A percentile compares a stretch with the other conserved stretches of the same genome.
Conservation (phyloP, 2,888 invertebrate species). For the Nowickia ferox region DNA sequence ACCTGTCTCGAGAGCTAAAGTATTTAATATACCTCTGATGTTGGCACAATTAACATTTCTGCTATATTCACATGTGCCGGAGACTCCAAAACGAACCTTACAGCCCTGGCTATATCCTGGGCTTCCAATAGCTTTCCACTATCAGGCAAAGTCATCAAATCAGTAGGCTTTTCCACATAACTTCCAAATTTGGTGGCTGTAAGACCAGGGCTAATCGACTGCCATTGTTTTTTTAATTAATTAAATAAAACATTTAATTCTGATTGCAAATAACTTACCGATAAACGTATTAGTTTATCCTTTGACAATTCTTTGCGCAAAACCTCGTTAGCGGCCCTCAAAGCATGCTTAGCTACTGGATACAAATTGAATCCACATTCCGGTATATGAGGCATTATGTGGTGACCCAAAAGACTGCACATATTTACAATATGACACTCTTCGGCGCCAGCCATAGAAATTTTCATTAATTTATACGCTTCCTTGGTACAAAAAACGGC, state of each 20-base stretch:
- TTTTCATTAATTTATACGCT: conserved; percentile 83
- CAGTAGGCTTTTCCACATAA: conserved; percentile 53
- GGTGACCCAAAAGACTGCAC: conserved; percentile 84
- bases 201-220: conserved; percentile 79
- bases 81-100: conserved; percentile 76
- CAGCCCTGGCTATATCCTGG: conserved; percentile 76
- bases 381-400: conserved; percentile 79
- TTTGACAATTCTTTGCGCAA: conserved; percentile 76
- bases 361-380: conserved; percentile 77
- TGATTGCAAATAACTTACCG: conserved; percentile 73
- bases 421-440: conserved; percentile 83
- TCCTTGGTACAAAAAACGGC: conserved; percentile 82
- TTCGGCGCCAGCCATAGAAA: conserved; percentile 74
- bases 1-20: no score
- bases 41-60: conserved; percentile 76
- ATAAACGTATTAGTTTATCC: conserved; percentile 76
- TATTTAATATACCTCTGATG: conserved; percentile 75
- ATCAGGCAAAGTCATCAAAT: conserved; percentile 72
- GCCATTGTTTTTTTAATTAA: conserved; percentile 40
- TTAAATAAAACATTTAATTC: background rate
- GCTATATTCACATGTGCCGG: conserved; percentile 77
- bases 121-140: conserved; percentile 73
- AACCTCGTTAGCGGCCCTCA: conserved; percentile 77
- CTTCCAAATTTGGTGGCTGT: conserved; percentile 76
- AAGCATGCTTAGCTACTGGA: conserved; percentile 78